Conservation (phyloP, 1,140 invertebrate species). For the Macrobrachium rosenbergii region DNA sequence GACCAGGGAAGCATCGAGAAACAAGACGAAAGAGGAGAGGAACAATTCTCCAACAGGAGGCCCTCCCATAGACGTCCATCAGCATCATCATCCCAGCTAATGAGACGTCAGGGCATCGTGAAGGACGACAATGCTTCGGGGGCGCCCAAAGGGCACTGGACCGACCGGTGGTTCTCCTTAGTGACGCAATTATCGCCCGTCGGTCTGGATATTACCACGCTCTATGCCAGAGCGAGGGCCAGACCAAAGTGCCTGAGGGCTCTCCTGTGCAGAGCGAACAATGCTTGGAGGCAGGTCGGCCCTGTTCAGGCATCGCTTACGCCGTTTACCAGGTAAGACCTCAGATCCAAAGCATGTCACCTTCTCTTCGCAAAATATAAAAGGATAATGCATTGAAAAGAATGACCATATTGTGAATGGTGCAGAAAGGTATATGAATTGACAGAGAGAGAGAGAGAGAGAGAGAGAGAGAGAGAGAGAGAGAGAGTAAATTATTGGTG, state of each 20-base stretch:
- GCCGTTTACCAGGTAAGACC: constrained; percentile 62
- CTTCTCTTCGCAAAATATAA: background rate
- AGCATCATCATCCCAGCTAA: background rate
- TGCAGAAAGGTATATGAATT: background rate
- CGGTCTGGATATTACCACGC: constrained; percentile 58
- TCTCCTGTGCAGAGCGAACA: constrained; percentile 63
- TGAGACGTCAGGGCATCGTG: constrained; percentile 46
- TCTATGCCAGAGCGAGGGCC: constrained; percentile 61
- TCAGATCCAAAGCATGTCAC: background rate
- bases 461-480: constrained; percentile 9
- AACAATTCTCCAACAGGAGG: too few relatives aligned
- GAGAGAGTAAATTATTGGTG: background rate
- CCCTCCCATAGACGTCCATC: too few relatives aligned
- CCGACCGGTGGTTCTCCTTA: constrained; percentile 65
- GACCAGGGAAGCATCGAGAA: too few relatives aligned
- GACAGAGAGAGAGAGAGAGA: constrained; percentile 6
- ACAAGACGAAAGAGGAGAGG: too few relatives aligned
- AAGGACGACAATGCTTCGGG: constrained; percentile 28
- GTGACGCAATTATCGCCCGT: constrained; percentile 61
- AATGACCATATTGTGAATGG: too few relatives aligned
- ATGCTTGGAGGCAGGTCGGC: constrained; percentile 62
- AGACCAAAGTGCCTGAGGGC: constrained; percentile 61
- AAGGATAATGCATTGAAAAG: background rate
- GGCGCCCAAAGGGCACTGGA: constrained; percentile 49
- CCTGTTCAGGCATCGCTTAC: constrained; percentile 64